Evolutionary conservation across 2,888 invertebrate genomes (phyloP), one percentile per base, ranked within the genome.

Genomic region (Spilarctia lutea): DNA sequence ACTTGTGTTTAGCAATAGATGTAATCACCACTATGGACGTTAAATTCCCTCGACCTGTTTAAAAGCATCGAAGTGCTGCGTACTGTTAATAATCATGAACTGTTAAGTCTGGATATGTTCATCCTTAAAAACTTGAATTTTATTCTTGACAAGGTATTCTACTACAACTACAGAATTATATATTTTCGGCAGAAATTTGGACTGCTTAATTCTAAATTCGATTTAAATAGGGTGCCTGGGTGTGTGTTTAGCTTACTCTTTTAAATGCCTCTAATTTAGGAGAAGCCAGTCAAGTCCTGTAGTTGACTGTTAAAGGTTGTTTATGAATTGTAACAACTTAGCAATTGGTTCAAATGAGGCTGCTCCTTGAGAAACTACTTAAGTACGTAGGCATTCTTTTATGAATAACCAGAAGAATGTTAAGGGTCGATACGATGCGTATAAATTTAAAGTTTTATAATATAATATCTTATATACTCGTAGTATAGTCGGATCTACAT

Each of bases 1-100:
- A 91, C 84, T 86, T 82, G 81, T 82, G 83, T 82, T 86, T 79
- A 78, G 78, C 79, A 87, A 88, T 83, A 77, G 82, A 85, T 86
- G 79, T 84, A 84, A 83, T 87, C 82, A 88, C 83, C 79, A 77
- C 79, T 81, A 75, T 77, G 69, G 74, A 78, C 75, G 78, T 77
- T 79, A 69, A 74, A 73, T 83, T 78, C 76, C 75, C 82, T 85
- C 79, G 84, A 79, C 83, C 81, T 75, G 67, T 69, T 79, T 72
- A 56, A 71, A 74, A 60, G 56, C 35, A 68, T 63, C 68, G 42
- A 45, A 74, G 20, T 18, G 24, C 13, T 42, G 30, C 20, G 27
- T 56, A 27, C 33, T 45, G 35, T 33, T 24, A 68, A 35, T 68
- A 30, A 13, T 24, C 72, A 72, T 7, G 18, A 66, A 56, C 6